A percentile compares a stretch with the other conserved stretches of the same genome.
Conservation (phyloP, 1,140 invertebrate genomes). For the Drosophila pruinosa region DNA sequence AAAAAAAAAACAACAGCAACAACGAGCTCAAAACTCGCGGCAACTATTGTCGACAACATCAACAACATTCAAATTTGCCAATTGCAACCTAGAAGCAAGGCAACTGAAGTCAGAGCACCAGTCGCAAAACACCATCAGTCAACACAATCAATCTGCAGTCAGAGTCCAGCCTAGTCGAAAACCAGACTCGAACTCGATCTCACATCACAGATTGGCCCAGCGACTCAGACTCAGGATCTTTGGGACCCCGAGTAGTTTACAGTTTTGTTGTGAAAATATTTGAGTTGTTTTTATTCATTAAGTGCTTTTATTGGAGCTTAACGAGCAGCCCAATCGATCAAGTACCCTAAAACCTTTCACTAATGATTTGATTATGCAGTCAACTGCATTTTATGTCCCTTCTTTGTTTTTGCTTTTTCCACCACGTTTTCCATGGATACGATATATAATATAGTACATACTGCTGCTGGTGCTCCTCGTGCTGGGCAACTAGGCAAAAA, state of each 20-base stretch:
- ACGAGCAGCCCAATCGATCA: slow-evolving; percentile 70
- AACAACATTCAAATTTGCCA: slow-evolving; percentile 72
- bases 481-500: slow-evolving; percentile 26
- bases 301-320: slow-evolving; percentile 72
- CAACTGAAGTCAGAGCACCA: slow-evolving; percentile 13
- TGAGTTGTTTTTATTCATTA: slow-evolving; percentile 67
- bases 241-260: slow-evolving; percentile 12
- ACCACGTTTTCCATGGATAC: slow-evolving; percentile 1
- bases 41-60: slow-evolving; percentile 50
- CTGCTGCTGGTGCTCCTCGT: no score
- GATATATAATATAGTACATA: no score
- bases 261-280: slow-evolving; percentile 73
- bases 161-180: not conserved
- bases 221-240: slow-evolving; percentile 24
- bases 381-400: not conserved
- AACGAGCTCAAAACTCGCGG: slow-evolving; percentile 29
- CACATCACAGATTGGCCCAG: not conserved
- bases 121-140: slow-evolving; percentile 64
- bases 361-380: slow-evolving; percentile 76
- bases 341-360: slow-evolving; percentile 81
- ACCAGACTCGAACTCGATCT: not conserved
- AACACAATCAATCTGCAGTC: slow-evolving; percentile 76
- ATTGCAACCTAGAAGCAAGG: slow-evolving; percentile 45
- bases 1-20: slow-evolving; percentile 22
- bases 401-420: not conserved